Evolutionary conservation across 1,140 invertebrate species (phyloP).

Genomic region (Araneus ventricosus): DNA sequence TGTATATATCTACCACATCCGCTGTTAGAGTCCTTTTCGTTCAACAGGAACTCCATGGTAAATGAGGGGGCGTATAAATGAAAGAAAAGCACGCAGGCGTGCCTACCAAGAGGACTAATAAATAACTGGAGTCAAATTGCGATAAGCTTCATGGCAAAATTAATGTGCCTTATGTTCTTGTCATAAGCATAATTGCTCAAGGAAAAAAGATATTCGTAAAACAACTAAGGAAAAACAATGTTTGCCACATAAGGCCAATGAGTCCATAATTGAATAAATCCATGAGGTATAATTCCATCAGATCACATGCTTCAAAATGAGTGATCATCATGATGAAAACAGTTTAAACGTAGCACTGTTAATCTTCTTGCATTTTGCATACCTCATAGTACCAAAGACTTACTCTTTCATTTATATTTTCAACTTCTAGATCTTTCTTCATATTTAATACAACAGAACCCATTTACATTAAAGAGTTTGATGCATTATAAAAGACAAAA

Average conservation of each 20-base stretch:
- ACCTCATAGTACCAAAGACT: too few relatives aligned
- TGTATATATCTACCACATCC: constrained; percentile 22
- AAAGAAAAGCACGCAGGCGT: background rate
- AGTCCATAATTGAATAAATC: background rate
- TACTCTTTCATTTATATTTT: too few relatives aligned
- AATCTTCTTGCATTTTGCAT: too few relatives aligned
- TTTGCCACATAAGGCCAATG: background rate
- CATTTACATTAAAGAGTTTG: too few relatives aligned
- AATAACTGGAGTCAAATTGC: constrained; percentile 19
- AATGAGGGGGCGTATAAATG: constrained; percentile 29
- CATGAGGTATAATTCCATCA: background rate
- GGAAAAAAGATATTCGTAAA: background rate
- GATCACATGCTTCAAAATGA: too few relatives aligned
- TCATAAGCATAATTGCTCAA: background rate
- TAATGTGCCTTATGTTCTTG: background rate
- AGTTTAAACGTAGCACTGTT: too few relatives aligned
- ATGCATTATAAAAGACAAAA: too few relatives aligned
- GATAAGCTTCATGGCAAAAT: background rate
- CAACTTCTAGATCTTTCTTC: too few relatives aligned
- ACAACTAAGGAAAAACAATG: background rate
- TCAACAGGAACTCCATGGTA: constrained; percentile 25
- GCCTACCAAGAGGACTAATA: background rate
- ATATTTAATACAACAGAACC: too few relatives aligned
- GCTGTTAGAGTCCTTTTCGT: background rate
- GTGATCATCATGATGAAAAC: too few relatives aligned